Percentiles rank a stretch among this genome's conserved stretches.
These are phyloP conservation scores for Plagodis pulveraria DNA, from an alignment of 2,888 invertebrate genomes.

Conservation along the genomic window DNA sequence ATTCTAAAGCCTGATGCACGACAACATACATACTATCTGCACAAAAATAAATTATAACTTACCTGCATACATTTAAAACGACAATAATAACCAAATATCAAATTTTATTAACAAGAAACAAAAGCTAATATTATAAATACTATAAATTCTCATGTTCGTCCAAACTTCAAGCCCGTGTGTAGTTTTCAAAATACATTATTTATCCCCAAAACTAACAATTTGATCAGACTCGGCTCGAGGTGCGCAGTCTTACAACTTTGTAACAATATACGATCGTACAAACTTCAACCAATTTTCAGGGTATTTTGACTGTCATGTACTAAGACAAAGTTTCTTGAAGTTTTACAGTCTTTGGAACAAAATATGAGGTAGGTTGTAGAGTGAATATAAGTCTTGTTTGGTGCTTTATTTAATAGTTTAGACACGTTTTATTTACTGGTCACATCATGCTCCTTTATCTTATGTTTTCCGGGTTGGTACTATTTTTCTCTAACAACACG, in stretches of 20 bases:
- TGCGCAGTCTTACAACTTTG: constrained; percentile 14
- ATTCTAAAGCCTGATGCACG: too few relatives aligned
- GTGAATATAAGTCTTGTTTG: background rate
- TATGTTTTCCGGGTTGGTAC: too few relatives aligned
- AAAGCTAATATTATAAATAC: background rate
- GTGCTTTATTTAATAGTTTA: background rate
- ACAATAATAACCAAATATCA: too few relatives aligned
- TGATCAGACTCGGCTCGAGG: constrained; percentile 18
- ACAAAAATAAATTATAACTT: too few relatives aligned
- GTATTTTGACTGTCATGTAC: constrained; percentile 5
- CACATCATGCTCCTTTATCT: too few relatives aligned
- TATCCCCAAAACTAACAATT: constrained; percentile 29
- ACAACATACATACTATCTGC: too few relatives aligned
- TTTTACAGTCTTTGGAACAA: background rate
- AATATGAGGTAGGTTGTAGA: background rate
- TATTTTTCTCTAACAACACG: too few relatives aligned
- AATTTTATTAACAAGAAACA: background rate
- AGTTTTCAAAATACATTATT: constrained; percentile 28
- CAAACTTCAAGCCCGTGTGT: background rate
- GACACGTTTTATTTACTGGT: too few relatives aligned
- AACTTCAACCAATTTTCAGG: constrained; percentile 11
- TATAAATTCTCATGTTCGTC: background rate
- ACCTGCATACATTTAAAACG: too few relatives aligned
- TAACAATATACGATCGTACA: background rate
- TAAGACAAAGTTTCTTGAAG: background rate